Evolutionary conservation across 2,113 vertebrate genomes (phyloP).

Genomic region (Nothobranchius kuhntae): DNA sequence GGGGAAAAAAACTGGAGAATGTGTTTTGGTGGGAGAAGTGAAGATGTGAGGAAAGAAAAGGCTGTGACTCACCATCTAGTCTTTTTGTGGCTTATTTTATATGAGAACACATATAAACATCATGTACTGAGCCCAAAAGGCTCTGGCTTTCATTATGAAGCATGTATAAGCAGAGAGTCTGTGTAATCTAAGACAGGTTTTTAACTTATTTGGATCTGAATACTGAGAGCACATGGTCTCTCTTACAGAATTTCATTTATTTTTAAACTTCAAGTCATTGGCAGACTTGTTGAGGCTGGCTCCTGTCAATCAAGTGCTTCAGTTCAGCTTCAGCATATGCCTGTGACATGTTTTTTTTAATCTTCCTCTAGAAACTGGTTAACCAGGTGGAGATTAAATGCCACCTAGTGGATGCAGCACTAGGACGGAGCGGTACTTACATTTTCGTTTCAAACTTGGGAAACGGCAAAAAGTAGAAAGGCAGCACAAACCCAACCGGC

Average conservation of each 20-base stretch:
- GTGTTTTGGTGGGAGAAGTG: slow-evolving; percentile 41
- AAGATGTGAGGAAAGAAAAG: slow-evolving; percentile 78
- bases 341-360: slow-evolving; percentile 2
- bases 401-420: slow-evolving; percentile 32
- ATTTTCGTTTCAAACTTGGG: background rate
- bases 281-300: background rate
- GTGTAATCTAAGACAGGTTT: too few species aligned
- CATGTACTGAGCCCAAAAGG: background rate
- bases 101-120: background rate
- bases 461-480: slow-evolving; percentile 1
- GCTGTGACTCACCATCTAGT: slow-evolving; percentile 6
- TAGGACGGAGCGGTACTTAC: background rate
- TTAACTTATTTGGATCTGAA: background rate
- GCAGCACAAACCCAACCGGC: slow-evolving; percentile 19
- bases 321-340: slow-evolving; percentile 18
- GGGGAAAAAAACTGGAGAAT: slow-evolving; percentile 44
- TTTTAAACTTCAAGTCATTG: slow-evolving; percentile 13
- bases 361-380: background rate
- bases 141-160: background rate
- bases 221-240: background rate
- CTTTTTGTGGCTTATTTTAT: background rate
- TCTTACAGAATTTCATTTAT: background rate
- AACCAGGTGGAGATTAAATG: slow-evolving; percentile 26
- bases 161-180: background rate
- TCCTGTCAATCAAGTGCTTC: slow-evolving; percentile 12